Evolutionary conservation across 1,140 invertebrate species (phyloP), one percentile per base, ranked within the genome.

Genomic region (Zaprionus africanus): DNA sequence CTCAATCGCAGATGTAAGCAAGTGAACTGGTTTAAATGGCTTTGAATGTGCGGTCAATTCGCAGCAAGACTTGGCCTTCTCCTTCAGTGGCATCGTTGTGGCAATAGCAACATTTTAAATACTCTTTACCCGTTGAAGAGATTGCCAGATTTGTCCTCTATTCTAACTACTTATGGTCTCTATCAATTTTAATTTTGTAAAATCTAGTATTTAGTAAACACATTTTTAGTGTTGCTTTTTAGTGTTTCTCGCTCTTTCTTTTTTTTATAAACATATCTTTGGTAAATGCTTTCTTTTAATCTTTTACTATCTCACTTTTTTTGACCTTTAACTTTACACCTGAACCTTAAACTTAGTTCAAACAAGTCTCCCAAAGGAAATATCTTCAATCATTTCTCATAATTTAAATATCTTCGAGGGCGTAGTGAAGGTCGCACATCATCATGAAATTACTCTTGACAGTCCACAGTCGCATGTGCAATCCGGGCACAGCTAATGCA

Each of bases 1-100:
- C 64, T 60, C 46, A 61, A 63, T 53, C 36, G 26, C 51, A 34
- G 15, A 17, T 54, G 38, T 7, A 26, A 43, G 49, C 71, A 62
- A 28, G 41, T 70, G 78, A 87, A 87, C 84, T 82, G 83, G 83
- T 86, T 88, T 80, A 41, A 63, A 77, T 71, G 73, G 65, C 58
- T 66, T 68, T 61, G 73, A 69, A 49, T 68, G 49, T 61, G 70
- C 63, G 65, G 46, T 59, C 54, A 72, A 58, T 31, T 69, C 58
- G 53, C 28, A 34, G 38, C 67, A 46, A 15, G 15, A 19, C 4
- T 62, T 69, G 65, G 58, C 58, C 72, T 69, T 74, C 57, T 69
- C 54, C 56, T 34, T 59, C 19, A 17, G 12, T 6, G 17, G 31
- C 13, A 5, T 7, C n/a, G 19, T 6, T 13, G 19, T 26, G 64